Evolutionary conservation across 2,113 vertebrate genomes (phyloP).

Genomic region (Corythoichthys intestinalis): DNA sequence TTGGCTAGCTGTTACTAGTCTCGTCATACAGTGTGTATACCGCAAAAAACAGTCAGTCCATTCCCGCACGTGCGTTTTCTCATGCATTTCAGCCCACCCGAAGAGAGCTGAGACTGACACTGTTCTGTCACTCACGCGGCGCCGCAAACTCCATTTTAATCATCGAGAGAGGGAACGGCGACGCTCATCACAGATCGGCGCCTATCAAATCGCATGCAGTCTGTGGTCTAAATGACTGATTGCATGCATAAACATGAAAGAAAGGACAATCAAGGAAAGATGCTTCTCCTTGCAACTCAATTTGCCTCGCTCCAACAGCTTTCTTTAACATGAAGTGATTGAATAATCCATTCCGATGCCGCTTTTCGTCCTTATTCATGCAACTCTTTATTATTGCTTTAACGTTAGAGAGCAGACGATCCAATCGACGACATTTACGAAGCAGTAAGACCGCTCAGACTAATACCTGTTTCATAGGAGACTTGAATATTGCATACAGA

Average conservation of each 20-base stretch:
- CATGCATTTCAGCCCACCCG: no score
- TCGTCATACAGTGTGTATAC: no score
- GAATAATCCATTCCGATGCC: slow-evolving; percentile 18
- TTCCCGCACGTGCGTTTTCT: no score
- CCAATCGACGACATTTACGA: slow-evolving; percentile 3
- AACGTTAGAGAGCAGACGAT: background rate
- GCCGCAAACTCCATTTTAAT: slow-evolving; percentile 41
- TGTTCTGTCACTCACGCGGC: slow-evolving; percentile 49
- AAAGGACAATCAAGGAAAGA: slow-evolving; percentile 19
- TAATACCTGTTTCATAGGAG: slow-evolving; percentile 11
- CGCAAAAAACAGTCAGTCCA: no score
- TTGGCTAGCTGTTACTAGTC: no score
- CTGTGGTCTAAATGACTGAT: slow-evolving; percentile 26
- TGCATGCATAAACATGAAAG: slow-evolving; percentile 30
- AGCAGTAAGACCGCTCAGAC: background rate
- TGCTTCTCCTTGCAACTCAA: slow-evolving; percentile 18
- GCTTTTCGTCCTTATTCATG: no score
- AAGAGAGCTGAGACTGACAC: slow-evolving; percentile 22
- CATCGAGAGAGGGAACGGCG: slow-evolving; percentile 34
- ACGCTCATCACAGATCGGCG: slow-evolving; percentile 39
- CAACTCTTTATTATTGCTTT: background rate
- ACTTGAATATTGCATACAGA: background rate
- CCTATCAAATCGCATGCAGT: slow-evolving; percentile 43
- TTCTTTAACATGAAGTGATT: background rate
- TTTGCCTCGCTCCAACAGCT: slow-evolving; percentile 9